Evolutionary conservation across 2,888 invertebrate genomes (phyloP).

Genomic region (Serripes groenlandicus): DNA sequence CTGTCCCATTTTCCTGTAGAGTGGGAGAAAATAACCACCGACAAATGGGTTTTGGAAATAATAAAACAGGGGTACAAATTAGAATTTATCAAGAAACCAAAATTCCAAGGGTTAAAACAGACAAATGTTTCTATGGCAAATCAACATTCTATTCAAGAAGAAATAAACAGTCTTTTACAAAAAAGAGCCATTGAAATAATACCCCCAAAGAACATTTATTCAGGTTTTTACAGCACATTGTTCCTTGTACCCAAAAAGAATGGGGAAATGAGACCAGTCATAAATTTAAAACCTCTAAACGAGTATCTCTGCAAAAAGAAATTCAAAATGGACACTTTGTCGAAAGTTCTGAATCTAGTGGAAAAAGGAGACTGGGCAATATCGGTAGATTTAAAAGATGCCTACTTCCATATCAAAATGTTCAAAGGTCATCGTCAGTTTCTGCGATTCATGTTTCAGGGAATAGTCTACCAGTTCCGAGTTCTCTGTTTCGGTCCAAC

Average conservation of each 20-base stretch:
- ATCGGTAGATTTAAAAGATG: constrained; percentile 57
- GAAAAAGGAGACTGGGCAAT: constrained; percentile 35
- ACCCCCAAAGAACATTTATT: constrained; percentile 11
- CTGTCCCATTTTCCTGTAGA: constrained; percentile 15
- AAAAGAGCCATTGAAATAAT: constrained; percentile 55
- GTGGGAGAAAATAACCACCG: constrained; percentile 38
- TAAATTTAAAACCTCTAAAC: constrained; percentile 59
- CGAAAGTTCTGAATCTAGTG: constrained; percentile 47
- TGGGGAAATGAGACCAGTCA: too few relatives aligned
- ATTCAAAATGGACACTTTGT: constrained; percentile 58
- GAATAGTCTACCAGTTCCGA: constrained; percentile 40
- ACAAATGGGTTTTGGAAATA: too few relatives aligned
- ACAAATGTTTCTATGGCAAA: constrained; percentile 16
- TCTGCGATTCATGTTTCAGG: constrained; percentile 49
- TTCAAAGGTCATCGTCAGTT: constrained; percentile 42
- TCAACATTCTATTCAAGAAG: constrained; percentile 23
- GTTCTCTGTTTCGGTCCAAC: constrained; percentile 53
- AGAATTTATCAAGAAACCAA: constrained; percentile 31
- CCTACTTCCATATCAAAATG: constrained; percentile 49
- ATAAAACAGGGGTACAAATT: constrained; percentile 52
- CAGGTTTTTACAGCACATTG: constrained; percentile 63
- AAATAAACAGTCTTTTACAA: constrained; percentile 38
- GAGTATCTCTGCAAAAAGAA: constrained; percentile 47
- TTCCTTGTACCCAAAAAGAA: too few relatives aligned
- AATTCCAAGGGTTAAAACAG: constrained; percentile 28